Evolutionary conservation across 2,888 invertebrate species (phyloP), one percentile per base, ranked within the genome.

Genomic region (Sminthurinus aureus): DNA sequence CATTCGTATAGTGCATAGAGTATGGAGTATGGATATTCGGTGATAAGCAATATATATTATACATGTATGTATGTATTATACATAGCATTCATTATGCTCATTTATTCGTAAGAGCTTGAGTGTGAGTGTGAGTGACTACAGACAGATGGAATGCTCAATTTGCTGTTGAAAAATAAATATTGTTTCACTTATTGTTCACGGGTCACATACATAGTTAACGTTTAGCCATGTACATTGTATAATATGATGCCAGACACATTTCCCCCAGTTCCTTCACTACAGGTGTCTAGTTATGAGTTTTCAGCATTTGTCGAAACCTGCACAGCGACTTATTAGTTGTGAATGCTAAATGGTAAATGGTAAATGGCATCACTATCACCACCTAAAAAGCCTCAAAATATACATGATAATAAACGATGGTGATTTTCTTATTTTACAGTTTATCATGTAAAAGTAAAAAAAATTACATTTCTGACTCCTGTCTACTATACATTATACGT

Each of bases 291-390:
- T 50, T 52, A 13, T 74, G 20, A 81, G 74, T 74, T 81, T 81
- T 81, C 81, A 81, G 74, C 81, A 81, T 81, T 81, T 81, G 81
- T 81, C 81, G 20, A 74, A 81, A 81, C 64, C 26, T 26, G 81
- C 58, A 81, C 50, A 58, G 73, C 80, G 73, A 80, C 80, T 80
- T 80, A 80, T 73, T 79, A 79, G 79, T 71, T 69, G 38, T 38
- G 38, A 38, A 38, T 38, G 38, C 38, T 38, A 38, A 38, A 38
- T 38, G 38, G 38, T 38, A 38, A 38, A 38, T 38, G 38, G 38
- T 38, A 38, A 38, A 38, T 38, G 38, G 38, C 38, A 38, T 38
- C 38, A 38, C 38, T 38, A 38, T 38, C 38, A 38, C 38, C 66
- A 26, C 64, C 66, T 66, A 79, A 79, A 79, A 67, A 66, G 79